phyloP scores from a whole-genome alignment of 2,888 invertebrate genomes.

The Hypolimnas misippus region DNA sequence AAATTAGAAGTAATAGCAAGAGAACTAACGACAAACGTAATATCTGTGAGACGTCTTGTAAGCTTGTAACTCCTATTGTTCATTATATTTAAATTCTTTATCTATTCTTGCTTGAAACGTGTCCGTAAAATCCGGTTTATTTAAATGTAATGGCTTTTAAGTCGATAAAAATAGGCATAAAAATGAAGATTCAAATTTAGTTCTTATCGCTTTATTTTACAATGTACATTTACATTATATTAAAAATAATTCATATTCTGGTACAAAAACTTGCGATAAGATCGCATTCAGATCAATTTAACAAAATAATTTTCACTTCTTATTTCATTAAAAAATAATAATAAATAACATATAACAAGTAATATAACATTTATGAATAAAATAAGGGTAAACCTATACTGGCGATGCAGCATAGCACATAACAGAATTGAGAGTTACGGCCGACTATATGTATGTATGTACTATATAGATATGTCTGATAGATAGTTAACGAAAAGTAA shows the following conservation, averaged over 20 bases:
- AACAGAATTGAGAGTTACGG: too few species aligned
- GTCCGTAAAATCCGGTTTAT: slow-evolving; percentile 3
- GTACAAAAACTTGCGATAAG: not conserved
- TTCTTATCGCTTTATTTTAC: not conserved
- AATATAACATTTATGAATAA: not conserved
- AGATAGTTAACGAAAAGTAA: too few species aligned
- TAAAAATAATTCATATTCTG: not conserved
- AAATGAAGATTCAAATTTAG: not conserved
- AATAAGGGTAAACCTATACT: too few species aligned
- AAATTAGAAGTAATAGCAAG: not conserved
- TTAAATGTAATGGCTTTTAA: not conserved
- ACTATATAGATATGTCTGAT: too few species aligned
- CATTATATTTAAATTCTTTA: slow-evolving; percentile 1
- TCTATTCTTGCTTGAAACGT: not conserved
- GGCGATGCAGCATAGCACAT: too few species aligned
- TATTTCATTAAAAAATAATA: not conserved
- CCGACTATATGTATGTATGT: too few species aligned
- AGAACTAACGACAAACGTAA: not conserved
- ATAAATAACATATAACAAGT: not conserved
- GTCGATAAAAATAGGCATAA: not conserved
- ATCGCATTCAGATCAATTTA: not conserved
- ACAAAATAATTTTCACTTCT: not conserved
- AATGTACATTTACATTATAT: not conserved
- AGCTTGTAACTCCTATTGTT: not conserved
- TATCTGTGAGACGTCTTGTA: not conserved